Evolutionary conservation across 2,113 vertebrate species (phyloP).

Genomic region (Dolichallabes microphthalmus): DNA sequence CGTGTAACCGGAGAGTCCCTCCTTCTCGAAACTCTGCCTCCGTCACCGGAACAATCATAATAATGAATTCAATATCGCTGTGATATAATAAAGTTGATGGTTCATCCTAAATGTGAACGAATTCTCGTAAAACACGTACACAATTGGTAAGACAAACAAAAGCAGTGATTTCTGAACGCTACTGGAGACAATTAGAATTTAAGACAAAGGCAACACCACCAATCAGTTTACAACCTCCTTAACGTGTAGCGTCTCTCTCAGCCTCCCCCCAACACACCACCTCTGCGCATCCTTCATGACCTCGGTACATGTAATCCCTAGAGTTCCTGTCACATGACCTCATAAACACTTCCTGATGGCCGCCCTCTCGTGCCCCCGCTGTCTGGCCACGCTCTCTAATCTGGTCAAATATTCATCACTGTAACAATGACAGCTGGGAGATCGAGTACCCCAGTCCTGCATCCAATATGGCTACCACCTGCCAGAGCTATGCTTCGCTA

Average conservation of each 20-base stretch:
- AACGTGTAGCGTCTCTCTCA: background rate
- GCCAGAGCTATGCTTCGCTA: slow-evolving; percentile 31
- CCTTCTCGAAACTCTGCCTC: no score
- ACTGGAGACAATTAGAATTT: slow-evolving; percentile 32
- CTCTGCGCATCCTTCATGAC: slow-evolving; percentile 2
- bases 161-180: background rate
- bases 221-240: slow-evolving; percentile 25
- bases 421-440: slow-evolving; percentile 54
- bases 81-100: background rate
- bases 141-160: background rate
- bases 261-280: slow-evolving; percentile 2
- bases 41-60: background rate
- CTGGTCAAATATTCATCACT: slow-evolving; percentile 51
- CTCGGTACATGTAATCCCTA: slow-evolving; percentile 1
- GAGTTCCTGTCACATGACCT: slow-evolving; percentile 38
- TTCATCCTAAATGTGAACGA: background rate
- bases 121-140: background rate
- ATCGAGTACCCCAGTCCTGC: slow-evolving; percentile 42
- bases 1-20: no score
- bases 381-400: slow-evolving; percentile 42
- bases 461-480: slow-evolving; percentile 53
- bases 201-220: slow-evolving; percentile 29
- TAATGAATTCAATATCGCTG: background rate
- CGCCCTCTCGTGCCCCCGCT: slow-evolving; percentile 35
- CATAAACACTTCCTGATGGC: slow-evolving; percentile 50